Evolutionary conservation across 1,140 invertebrate species (phyloP).

Genomic region (Trichonephila clavipes): DNA sequence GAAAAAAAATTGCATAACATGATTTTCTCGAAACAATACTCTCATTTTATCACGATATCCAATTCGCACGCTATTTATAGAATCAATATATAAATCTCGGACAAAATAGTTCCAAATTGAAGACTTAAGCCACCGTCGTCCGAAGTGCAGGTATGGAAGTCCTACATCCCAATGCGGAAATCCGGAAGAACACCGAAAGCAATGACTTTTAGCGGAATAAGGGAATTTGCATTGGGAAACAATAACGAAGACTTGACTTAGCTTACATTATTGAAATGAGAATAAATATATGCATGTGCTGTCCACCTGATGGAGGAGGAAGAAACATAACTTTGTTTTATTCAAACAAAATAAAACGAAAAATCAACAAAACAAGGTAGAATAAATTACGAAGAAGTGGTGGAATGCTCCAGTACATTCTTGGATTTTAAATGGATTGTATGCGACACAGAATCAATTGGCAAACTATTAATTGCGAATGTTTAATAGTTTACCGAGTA

Average conservation of each 20-base stretch:
- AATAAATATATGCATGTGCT: not conserved
- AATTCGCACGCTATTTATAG: not conserved
- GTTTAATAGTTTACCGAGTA: too few relatives aligned
- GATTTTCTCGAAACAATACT: too few relatives aligned
- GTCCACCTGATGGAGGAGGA: not conserved
- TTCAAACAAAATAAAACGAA: not conserved
- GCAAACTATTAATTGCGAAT: too few relatives aligned
- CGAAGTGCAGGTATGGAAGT: not conserved
- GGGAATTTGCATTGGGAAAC: slow-evolving; percentile 66
- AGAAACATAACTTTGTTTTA: not conserved
- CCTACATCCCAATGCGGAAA: not conserved
- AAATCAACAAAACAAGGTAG: not conserved
- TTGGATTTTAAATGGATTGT: too few relatives aligned
- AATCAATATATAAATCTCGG: not conserved
- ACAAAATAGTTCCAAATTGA: not conserved
- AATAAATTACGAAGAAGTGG: too few relatives aligned
- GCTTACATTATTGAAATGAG: slow-evolving; percentile 65
- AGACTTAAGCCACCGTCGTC: not conserved
- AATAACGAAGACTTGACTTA: slow-evolving; percentile 46
- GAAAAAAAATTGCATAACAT: too few relatives aligned
- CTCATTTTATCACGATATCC: not conserved
- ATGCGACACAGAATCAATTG: too few relatives aligned
- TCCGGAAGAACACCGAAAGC: slow-evolving; percentile 56
- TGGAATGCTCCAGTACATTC: too few relatives aligned
- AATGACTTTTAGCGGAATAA: slow-evolving; percentile 56